Base-by-base conservation (phyloP, 2,797 vertebrate genomes). In the Liasis olivaceus region DNA sequence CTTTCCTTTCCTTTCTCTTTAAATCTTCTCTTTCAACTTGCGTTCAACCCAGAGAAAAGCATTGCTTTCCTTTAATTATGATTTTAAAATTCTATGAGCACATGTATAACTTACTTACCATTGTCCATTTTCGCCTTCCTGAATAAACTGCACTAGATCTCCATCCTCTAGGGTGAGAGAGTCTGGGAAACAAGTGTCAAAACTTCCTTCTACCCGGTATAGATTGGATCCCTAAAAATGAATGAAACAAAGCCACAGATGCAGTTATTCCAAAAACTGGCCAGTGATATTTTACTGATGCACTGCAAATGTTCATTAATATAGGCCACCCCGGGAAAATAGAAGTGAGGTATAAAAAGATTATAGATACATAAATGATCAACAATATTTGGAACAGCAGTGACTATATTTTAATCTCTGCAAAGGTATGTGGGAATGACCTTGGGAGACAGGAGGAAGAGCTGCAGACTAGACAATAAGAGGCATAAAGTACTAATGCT, bases 151-250 rank as follows among this genome's bases (percentile, higher is more conserved):
- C 91, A 99, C 98, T 93, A 98, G 95, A 95, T 98, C 98, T 20
- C 98, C 98, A 0, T 97, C 94, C 93, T 98, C 98, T 0, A 98
- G 97, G 22, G 97, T 97, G 42, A 98, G 95, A 72, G 98, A 97
- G 89, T 97, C 97, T 0, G 97, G 95, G 63, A 98, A 97, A 42
- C 95, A 97, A 62, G 98, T 97, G 93, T 98, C 98, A 17, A 97
- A 98, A 13, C 97, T 98, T 95, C 98, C 96, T 95, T 98, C 98
- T 89, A 98, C 98, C 85, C 96, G 98, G 94, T 98, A 99, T 88
- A 97, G 97, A 69, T 97, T 97, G 3, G 97, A 95, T 96, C 98
- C 98, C 99, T 98, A 87, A 87, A 47, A 97, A 96, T 0, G 42
- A 92, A 94, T 1, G 2, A 95, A 93, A 95, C 56, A 89, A 93